Percentiles rank a stretch among this genome's conserved stretches.
These are phyloP conservation scores for Gryllus bimaculatus DNA, from an alignment of 1,140 invertebrate genomes.

Conservation along the genomic window DNA sequence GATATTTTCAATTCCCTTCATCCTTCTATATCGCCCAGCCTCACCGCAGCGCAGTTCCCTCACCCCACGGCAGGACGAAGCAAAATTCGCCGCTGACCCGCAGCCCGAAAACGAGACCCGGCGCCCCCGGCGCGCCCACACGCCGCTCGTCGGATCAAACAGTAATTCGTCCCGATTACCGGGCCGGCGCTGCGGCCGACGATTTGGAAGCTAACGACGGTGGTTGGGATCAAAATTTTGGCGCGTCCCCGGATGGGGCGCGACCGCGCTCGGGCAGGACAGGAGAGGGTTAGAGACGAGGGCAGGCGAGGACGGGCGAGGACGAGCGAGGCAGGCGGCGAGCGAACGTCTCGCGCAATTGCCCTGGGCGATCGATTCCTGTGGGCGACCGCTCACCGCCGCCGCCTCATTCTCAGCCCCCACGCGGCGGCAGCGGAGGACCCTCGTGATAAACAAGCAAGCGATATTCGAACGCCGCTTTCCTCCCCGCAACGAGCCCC, in stretches of 20 bases:
- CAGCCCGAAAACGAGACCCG: neutral
- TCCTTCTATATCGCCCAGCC: too few relatives aligned
- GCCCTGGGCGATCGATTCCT: neutral
- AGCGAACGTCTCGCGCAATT: neutral
- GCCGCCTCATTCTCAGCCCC: neutral
- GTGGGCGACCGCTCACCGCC: neutral
- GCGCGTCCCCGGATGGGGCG: neutral
- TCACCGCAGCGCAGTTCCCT: too few relatives aligned
- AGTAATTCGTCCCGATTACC: neutral
- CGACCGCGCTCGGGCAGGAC: too few relatives aligned
- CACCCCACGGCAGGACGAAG: too few relatives aligned
- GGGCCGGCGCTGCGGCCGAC: too few relatives aligned
- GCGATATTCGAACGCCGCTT: neutral
- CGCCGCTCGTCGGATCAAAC: too few relatives aligned
- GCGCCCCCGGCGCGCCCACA: too few relatives aligned
- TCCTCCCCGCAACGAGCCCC: neutral
- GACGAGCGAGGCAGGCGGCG: neutral
- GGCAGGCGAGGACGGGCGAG: neutral
- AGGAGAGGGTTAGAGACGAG: too few relatives aligned
- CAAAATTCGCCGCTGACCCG: too few relatives aligned
- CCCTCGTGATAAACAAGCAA: neutral
- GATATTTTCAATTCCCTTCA: too few relatives aligned
- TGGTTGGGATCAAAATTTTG: neutral
- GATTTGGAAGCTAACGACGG: neutral
- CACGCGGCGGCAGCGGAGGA: neutral